These are phyloP conservation scores for Apotomis turbidana DNA, from an alignment of 2,888 invertebrate genomes.

Conservation along the genomic window DNA sequence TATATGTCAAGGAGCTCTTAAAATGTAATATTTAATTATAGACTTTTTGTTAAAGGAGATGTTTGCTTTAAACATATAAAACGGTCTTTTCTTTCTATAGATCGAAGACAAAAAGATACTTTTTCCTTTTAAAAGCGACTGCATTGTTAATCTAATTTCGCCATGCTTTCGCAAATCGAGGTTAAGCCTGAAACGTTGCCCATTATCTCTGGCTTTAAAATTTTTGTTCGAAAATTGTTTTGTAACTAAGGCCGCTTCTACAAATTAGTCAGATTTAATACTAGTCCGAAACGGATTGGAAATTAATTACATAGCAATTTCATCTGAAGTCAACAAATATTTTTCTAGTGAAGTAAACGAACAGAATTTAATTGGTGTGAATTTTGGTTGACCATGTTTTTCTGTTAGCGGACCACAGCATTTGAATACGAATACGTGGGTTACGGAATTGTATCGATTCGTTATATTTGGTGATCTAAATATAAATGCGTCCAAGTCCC, in stretches of 20 bases:
- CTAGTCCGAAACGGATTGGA: not conserved
- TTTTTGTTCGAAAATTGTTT: slow-evolving; percentile 1
- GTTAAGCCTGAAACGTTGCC: not conserved
- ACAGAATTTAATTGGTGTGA: not conserved
- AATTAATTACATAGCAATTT: not conserved
- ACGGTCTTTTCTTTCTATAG: not conserved
- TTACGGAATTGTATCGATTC: slow-evolving; percentile 11
- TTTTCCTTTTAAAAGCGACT: slow-evolving; percentile 1
- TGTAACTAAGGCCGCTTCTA: slow-evolving; percentile 15
- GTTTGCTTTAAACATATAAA: not conserved
- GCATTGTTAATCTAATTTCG: slow-evolving; percentile 1
- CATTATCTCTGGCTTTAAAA: slow-evolving; percentile 1
- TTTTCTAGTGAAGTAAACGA: not conserved
- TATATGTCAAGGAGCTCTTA: no score
- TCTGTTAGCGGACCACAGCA: not conserved
- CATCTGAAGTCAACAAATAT: slow-evolving; percentile 6
- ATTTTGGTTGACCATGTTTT: not conserved
- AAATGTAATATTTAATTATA: not conserved
- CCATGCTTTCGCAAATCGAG: not conserved
- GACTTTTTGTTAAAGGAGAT: not conserved
- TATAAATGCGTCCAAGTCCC: slow-evolving; percentile 7
- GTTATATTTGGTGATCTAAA: slow-evolving; percentile 1
- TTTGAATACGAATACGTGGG: not conserved
- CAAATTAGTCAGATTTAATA: slow-evolving; percentile 2
- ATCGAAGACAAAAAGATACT: not conserved